phyloP scores from a whole-genome alignment of 2,113 vertebrate genomes.

The Xyliphius kryptos region DNA sequence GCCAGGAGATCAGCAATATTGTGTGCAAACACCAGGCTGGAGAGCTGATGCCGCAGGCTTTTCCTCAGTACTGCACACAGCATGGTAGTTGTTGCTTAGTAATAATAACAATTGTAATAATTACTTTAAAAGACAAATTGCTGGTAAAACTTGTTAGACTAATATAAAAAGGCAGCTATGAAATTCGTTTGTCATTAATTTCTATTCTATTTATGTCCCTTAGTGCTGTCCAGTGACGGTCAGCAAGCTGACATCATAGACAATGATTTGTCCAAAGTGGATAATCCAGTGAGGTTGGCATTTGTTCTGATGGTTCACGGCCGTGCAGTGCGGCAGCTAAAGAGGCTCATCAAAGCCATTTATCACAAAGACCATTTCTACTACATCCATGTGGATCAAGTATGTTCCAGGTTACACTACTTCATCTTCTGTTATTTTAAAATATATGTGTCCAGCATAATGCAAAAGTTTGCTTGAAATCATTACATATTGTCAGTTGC shows the following conservation, averaged over 20 bases:
- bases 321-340: constrained; percentile 85
- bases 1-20: constrained; percentile 88
- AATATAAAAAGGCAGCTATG: too few species aligned
- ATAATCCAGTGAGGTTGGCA: constrained; percentile 77
- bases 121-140: too few species aligned
- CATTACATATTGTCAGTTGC: too few species aligned
- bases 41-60: constrained; percentile 78
- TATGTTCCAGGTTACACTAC: constrained; percentile 36
- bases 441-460: too few species aligned
- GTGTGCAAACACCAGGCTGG: constrained; percentile 89
- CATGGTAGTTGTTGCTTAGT: constrained; percentile 60
- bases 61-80: constrained; percentile 85
- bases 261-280: constrained; percentile 61
- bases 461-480: too few species aligned
- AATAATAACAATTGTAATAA: neutral
- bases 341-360: constrained; percentile 90
- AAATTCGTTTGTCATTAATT: too few species aligned
- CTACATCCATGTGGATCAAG: constrained; percentile 96
- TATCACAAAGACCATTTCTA: constrained; percentile 91
- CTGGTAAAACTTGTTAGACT: too few species aligned
- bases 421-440: too few species aligned
- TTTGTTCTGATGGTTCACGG: constrained; percentile 93
- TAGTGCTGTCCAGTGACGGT: constrained; percentile 74
- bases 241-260: constrained; percentile 74
- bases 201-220: neutral